Percentiles rank a stretch among this genome's conserved stretches.
phyloP scores from a whole-genome alignment of 1,140 invertebrate genomes.

The Apis florea region DNA sequence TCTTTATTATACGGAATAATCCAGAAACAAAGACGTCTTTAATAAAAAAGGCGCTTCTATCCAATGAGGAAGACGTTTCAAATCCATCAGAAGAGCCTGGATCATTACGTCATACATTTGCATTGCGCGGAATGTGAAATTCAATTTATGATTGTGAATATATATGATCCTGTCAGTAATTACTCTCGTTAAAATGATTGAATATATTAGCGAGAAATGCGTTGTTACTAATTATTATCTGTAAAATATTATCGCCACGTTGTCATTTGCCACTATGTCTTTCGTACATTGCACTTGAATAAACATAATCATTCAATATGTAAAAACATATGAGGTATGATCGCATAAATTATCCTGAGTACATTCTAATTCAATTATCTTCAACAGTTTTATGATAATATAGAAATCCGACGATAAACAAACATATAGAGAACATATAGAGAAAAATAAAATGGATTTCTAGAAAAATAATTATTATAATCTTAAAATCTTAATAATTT shows the following conservation, averaged over 20 bases:
- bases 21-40: conserved; percentile 47
- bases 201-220: background rate
- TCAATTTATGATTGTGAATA: conserved; percentile 38
- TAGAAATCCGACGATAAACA: background rate
- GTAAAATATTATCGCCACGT: conserved; percentile 5
- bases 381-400: background rate
- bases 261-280: background rate
- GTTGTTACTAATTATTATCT: conserved; percentile 5
- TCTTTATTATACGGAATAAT: conserved; percentile 12
- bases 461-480: too few species aligned
- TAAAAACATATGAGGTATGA: background rate
- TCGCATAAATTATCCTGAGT: background rate
- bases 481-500: too few species aligned
- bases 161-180: conserved; percentile 25
- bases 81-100: conserved; percentile 40
- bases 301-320: conserved; percentile 9
- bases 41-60: conserved; percentile 25
- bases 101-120: conserved; percentile 44
- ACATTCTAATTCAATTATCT: background rate
- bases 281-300: background rate
- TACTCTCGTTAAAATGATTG: conserved; percentile 34
- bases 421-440: background rate
- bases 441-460: background rate
- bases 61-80: conserved; percentile 30
- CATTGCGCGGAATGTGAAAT: conserved; percentile 34